Conservation (phyloP, 2,888 invertebrate genomes). For the Drosophila paracracens region DNA sequence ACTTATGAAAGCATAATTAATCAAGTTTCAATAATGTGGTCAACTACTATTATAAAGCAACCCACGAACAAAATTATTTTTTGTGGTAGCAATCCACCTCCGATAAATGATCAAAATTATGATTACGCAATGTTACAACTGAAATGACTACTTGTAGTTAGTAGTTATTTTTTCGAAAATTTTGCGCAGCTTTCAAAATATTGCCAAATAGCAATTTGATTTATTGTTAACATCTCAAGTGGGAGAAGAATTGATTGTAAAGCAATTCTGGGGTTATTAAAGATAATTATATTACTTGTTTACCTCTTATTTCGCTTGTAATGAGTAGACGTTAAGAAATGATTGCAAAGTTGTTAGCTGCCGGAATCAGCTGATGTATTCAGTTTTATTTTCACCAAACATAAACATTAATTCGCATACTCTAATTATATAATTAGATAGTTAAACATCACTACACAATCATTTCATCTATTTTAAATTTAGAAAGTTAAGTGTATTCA, state of each 20-base stretch:
- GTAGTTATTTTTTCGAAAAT: neutral
- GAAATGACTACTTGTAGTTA: neutral
- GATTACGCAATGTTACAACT: neutral
- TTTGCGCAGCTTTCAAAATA: slow-evolving; percentile 1
- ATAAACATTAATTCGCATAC: neutral
- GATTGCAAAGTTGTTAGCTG: neutral
- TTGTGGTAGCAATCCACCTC: neutral
- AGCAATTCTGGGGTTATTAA: neutral
- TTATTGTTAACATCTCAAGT: neutral
- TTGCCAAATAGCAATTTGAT: slow-evolving; percentile 6
- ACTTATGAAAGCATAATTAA: neutral
- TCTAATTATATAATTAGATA: neutral
- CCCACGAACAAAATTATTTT: neutral
- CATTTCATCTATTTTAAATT: neutral
- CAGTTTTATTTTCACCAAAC: neutral
- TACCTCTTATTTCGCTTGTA: neutral
- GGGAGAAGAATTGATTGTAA: neutral
- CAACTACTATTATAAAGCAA: neutral
- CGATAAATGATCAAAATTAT: neutral
- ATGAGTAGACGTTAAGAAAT: neutral
- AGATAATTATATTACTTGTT: slow-evolving; percentile 9
- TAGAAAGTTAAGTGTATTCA: neutral
- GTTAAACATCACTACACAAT: neutral
- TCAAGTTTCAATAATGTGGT: neutral
- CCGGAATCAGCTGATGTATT: neutral